A percentile compares a stretch with the other conserved stretches of the same genome.
phyloP scores from a whole-genome alignment of 2,113 vertebrate genomes.

The Perca flavescens region DNA sequence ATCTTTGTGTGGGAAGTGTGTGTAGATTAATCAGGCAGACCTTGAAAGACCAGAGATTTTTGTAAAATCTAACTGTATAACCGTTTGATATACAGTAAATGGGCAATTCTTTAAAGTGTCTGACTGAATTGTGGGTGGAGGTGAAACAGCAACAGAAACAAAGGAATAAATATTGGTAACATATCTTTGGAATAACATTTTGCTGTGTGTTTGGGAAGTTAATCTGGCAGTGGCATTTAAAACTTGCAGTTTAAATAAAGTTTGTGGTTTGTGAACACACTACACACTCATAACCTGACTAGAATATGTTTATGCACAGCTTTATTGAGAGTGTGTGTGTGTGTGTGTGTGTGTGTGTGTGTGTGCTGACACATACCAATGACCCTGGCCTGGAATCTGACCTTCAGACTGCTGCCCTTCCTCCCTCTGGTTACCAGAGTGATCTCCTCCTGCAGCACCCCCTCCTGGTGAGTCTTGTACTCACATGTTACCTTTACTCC shows the following conservation, averaged over 20 bases:
- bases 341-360: not conserved
- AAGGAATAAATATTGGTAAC: not conserved
- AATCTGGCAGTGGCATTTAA: not conserved
- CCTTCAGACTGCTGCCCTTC: conserved; percentile 74
- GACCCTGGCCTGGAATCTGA: conserved; percentile 89
- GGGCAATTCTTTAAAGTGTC: no score
- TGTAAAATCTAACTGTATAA: no score
- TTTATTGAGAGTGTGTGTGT: not conserved
- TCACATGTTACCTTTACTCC: conserved; percentile 90
- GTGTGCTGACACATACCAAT: conserved; percentile 81
- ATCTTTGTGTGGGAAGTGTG: no score
- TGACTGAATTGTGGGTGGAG: no score
- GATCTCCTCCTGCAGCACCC: conserved; percentile 90
- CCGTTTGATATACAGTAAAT: no score
- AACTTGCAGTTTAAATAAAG: not conserved
- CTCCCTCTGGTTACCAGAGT: conserved; percentile 83
- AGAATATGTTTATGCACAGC: no score
- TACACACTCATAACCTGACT: no score
- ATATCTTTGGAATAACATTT: not conserved
- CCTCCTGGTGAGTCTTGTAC: conserved; percentile 91
- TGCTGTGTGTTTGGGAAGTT: not conserved
- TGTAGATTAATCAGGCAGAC: no score
- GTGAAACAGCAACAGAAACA: not conserved
- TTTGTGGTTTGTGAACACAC: no score
- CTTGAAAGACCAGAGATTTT: no score